Evolutionary conservation across 2,797 vertebrate species (phyloP).

Genomic region (Nannoperca obscura): DNA sequence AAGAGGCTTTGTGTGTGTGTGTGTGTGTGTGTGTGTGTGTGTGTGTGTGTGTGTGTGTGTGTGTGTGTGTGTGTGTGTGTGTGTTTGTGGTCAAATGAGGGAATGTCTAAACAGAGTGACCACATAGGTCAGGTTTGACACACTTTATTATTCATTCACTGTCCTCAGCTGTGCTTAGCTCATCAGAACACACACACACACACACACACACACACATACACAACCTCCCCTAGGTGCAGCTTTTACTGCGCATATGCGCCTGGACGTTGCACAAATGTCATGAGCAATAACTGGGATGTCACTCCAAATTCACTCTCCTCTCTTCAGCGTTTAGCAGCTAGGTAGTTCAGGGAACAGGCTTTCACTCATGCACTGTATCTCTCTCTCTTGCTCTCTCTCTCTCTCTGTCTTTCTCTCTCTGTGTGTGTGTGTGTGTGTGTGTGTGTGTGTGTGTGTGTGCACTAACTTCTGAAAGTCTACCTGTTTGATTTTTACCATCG

Average conservation of each 20-base stretch:
- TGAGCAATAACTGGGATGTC: constrained; percentile 82
- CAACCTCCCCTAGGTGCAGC: constrained; percentile 73
- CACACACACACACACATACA: constrained; percentile 24
- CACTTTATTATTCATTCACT: constrained; percentile 83
- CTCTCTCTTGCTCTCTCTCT: neutral
- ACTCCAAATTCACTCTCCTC: constrained; percentile 69
- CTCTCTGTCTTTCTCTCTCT: neutral
- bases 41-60: no score
- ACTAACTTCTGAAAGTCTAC: neutral
- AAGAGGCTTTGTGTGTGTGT: no score
- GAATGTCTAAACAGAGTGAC: constrained; percentile 77
- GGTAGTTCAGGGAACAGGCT: constrained; percentile 59
- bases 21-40: no score
- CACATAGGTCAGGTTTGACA: constrained; percentile 82
- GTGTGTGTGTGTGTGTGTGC: neutral
- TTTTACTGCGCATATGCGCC: constrained; percentile 75
- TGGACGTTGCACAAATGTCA: constrained; percentile 82
- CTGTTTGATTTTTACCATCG: constrained; percentile 2
- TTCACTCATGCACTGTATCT: no score
- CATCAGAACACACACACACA: constrained; percentile 61
- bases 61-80: constrained; percentile 20
- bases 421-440: neutral
- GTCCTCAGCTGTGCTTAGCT: constrained; percentile 78
- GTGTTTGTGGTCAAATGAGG: constrained; percentile 54
- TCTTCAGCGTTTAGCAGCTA: constrained; percentile 69